These are phyloP conservation scores for Antigone vipio DNA, from an alignment of 2,113 vertebrate species.

Conservation along the genomic window DNA sequence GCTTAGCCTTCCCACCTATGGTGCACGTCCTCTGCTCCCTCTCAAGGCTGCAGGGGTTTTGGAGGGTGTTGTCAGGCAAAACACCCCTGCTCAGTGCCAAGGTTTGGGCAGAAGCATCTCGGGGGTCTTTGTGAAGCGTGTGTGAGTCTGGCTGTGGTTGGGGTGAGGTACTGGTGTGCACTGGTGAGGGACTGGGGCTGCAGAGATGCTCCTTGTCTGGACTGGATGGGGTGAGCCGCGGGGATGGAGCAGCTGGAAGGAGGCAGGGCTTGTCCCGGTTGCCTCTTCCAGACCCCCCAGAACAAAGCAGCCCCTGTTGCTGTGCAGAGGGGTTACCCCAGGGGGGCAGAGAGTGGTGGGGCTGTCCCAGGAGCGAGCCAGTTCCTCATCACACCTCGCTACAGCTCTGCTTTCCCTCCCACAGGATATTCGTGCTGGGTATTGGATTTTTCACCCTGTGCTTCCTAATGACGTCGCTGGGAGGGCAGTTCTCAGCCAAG, in stretches of 20 bases:
- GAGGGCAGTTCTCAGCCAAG: conserved; percentile 92
- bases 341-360: rapidly evolving
- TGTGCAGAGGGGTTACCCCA: not conserved
- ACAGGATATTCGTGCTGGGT: conserved; percentile 92
- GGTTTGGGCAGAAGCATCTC: not conserved
- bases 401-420: not conserved
- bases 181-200: not conserved
- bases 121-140: rapidly evolving
- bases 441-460: conserved; percentile 97
- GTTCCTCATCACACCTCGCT: not conserved
- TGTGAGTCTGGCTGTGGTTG: rapidly evolving
- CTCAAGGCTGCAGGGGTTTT: rapidly evolving
- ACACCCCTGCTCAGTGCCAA: rapidly evolving
- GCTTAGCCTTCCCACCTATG: not conserved
- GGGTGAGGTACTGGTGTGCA: rapidly evolving
- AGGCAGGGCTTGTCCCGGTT: not conserved
- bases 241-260: not conserved
- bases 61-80: not conserved
- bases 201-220: not conserved
- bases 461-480: conserved; percentile 97
- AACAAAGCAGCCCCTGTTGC: not conserved
- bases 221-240: rapidly evolving
- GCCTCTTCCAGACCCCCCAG: not conserved
- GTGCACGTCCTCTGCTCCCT: not conserved
- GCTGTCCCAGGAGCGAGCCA: not conserved